Evolutionary conservation across 2,797 vertebrate genomes (phyloP).

Genomic region (Atherinosoma microstoma): DNA sequence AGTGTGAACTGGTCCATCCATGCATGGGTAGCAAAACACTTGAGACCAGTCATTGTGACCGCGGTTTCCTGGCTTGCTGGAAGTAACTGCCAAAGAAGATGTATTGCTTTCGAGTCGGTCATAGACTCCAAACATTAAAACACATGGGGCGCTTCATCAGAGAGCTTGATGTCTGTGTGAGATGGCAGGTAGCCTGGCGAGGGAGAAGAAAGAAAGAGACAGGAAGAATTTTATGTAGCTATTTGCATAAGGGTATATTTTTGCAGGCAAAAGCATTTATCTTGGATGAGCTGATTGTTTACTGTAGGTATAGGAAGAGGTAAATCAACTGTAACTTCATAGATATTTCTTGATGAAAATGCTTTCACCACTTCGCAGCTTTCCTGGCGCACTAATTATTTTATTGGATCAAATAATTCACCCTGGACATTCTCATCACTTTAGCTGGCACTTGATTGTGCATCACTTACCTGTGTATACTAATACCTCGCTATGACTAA

Average conservation of each 20-base stretch:
- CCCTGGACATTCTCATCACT: conserved; percentile 67
- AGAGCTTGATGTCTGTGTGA: conserved; percentile 82
- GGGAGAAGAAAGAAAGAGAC: conserved; percentile 70
- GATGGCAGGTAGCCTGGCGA: conserved; percentile 83
- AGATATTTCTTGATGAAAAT: conserved; percentile 79
- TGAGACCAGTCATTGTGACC: conserved; percentile 82
- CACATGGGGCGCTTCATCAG: conserved; percentile 83
- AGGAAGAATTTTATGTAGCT: conserved; percentile 70
- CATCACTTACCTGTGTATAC: conserved; percentile 63
- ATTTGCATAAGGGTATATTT: conserved; percentile 77
- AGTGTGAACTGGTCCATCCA: conserved; percentile 82
- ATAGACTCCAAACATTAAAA: conserved; percentile 83
- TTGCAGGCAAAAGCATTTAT: conserved; percentile 75
- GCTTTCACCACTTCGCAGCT: conserved; percentile 70
- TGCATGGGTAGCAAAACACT: conserved; percentile 84
- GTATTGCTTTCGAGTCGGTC: conserved; percentile 83
- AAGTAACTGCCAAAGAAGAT: conserved; percentile 85
- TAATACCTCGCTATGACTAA: conserved; percentile 51
- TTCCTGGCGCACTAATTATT: conserved; percentile 78
- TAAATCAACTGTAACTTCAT: conserved; percentile 76
- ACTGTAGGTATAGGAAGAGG: conserved; percentile 52
- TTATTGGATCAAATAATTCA: conserved; percentile 80
- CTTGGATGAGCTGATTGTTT: conserved; percentile 74
- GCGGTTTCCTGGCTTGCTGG: conserved; percentile 80
- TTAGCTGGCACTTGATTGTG: conserved; percentile 61